Base-by-base conservation (phyloP, 1,140 invertebrate genomes). In the Drosophila ohnishii region DNA sequence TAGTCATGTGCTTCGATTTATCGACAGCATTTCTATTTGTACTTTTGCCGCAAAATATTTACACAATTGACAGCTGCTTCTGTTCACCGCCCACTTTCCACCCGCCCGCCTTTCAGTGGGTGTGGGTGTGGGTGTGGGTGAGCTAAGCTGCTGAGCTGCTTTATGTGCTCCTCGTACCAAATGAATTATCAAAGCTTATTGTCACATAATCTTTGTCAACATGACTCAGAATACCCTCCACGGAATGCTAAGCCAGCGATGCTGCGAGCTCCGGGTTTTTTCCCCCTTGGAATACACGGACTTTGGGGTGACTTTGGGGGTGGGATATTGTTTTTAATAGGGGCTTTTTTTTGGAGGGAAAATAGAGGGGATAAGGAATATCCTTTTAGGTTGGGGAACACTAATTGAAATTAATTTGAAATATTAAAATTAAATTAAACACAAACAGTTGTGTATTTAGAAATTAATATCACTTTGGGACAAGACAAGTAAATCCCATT, bases 181-280 rank as follows among this genome's bases (percentile, higher is more conserved):
- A 72, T 71, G 66, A 72, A 72, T 72, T 72, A 72, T 72, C 69
- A 70, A 72, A 72, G 69, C 69, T 72, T 72, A 72, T 72, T 72
- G 78, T 87, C 75, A 76, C 70, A 82, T 78, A 62, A 80, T 74
- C 72, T 74, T 62, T 84, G 75, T 45, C 75, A 78, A 84, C 75
- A 79, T 65, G 57, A 70, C 65, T 70, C 48, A n/a, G 48, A 70
- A 42, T 42, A 58, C 66, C 30, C 53, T 71, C 65, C 66, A 25
- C 28, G 44, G 40, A 72, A 48, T 25, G 50, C 51, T 70, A 57
- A 70, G 65, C 65, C 42, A 45, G 39, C 32, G 40, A 65, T 65
- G 55, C 62, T 60, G 40, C 7, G 1, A 60, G 39, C 39, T 39
- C 50, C 5, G 25, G 25, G 14, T 14, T 51, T 53, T 22, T 53